These are phyloP conservation scores for Upupa epops DNA, from an alignment of 2,113 vertebrate species.

Conservation along the genomic window DNA sequence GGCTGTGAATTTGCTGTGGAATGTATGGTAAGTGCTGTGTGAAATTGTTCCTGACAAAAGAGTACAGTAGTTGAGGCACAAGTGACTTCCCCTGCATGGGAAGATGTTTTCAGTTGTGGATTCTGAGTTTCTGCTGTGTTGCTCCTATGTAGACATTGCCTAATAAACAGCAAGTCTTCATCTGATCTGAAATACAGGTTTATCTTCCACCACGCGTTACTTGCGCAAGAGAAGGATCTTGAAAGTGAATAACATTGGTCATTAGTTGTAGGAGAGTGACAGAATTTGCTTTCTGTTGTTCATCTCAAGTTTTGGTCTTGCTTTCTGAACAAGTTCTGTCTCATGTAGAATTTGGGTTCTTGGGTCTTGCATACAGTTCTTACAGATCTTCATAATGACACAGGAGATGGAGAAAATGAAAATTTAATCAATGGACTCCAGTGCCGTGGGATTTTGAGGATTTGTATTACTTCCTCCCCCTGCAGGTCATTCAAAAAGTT, in stretches of 20 bases:
- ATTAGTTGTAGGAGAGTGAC: not conserved
- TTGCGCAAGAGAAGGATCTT: not conserved
- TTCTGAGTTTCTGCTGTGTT: not conserved
- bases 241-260: not conserved
- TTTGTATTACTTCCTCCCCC: not conserved
- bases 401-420: not conserved
- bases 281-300: not conserved
- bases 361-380: not conserved
- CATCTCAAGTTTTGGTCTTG: not conserved
- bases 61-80: not conserved
- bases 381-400: not conserved
- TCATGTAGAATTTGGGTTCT: not conserved
- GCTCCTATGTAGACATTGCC: not conserved
- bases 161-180: not conserved
- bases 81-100: not conserved
- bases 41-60: not conserved
- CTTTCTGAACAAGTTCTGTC: not conserved
- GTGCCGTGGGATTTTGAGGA: not conserved
- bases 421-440: not conserved
- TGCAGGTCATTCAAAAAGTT: not conserved
- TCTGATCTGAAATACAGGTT: not conserved
- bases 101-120: not conserved
- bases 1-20: slow-evolving; percentile 93
- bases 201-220: not conserved
- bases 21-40: slow-evolving; percentile 85